Evolutionary conservation across 1,140 invertebrate species (phyloP), one percentile per base, ranked within the genome.

Genomic region (Macrostomum lignano): DNA sequence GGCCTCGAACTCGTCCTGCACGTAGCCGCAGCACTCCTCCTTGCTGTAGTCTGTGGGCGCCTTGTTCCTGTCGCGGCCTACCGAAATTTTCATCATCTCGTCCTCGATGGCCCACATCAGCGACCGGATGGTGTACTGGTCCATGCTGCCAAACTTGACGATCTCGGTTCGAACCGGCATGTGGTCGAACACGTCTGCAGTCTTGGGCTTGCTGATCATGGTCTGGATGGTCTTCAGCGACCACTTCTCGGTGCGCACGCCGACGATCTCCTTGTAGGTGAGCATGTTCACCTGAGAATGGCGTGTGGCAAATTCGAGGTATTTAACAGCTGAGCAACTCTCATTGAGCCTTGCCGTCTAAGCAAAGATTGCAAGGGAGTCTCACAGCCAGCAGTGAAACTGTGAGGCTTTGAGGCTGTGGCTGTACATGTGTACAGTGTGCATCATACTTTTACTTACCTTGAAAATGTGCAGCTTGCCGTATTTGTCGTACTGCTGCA

Each of bases 401-500:
- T n/a, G n/a, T n/a, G n/a, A n/a, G n/a, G n/a, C n/a, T n/a, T n/a
- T n/a, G n/a, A n/a, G n/a, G n/a, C n/a, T n/a, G n/a, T n/a, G n/a
- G n/a, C n/a, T n/a, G n/a, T n/a, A n/a, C n/a, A n/a, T n/a, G n/a
- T n/a, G n/a, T n/a, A n/a, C n/a, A n/a, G n/a, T n/a, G n/a, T n/a
- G n/a, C n/a, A n/a, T n/a, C n/a, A n/a, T n/a, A n/a, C n/a, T n/a
- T n/a, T n/a, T n/a, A 33, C 26, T 33, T 4, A 33, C n/a, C 20
- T 33, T 33, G 20, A 33, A 33, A 33, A 33, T 33, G 19, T 33
- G 32, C 10, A 33, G n/a, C 15, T 33, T 33, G 10, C 32, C 32
- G 11, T 33, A 33, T 24, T 33, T 33, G 20, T 33, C 32, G 11
- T 33, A 33, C 26, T 33, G 32, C 15, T 33, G 32, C 3, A 33